Evolutionary conservation across 2,797 vertebrate genomes (phyloP), one percentile per base, ranked within the genome.

Genomic region (Myotis daubentonii): DNA sequence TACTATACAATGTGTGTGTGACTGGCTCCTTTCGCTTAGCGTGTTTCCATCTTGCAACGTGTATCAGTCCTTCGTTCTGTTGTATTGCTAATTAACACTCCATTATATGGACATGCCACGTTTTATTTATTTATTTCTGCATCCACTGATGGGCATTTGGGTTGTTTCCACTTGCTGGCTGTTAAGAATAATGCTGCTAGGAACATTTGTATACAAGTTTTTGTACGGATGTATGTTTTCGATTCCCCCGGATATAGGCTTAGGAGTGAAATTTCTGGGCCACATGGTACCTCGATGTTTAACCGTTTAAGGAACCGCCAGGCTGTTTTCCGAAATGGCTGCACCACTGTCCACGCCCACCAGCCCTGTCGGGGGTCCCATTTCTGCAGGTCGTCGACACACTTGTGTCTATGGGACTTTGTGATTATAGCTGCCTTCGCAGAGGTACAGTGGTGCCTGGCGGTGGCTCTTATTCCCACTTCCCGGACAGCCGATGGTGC

Each of bases 211-310:
- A 16, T 0, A 5, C 2, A 71, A 71, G n/a, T 23, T 38, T 85
- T 84, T 10, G n/a, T 22, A 17, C 5, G 25, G 11, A 71, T 0
- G 10, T 11, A 12, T 0, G 0, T 38, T 74, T 83, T 57, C 2
- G 0, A 5, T 33, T 49, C 80, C 91, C 70, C 75, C 3, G 15
- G 2, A 6, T 17, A 17, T 4, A 30, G 17, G 5, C 17, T 19
- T 17, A 30, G 2, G 8, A 9, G 23, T 44, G 19, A 33, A 49
- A 81, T 53, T 94, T 78, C 57, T 51, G 78, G 80, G 47, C 38
- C 30, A 15, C 25, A 0, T 0, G 33, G 9, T 36, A 20, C 38
- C 33, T n/a, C 57, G 25, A 9, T 1, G 6, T 55, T 41, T 25
- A 44, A 68, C 22, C 33, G 55, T 51, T 41, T 6, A 8, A 49